Evolutionary conservation across 2,113 vertebrate species (phyloP).

Genomic region (Aleadryas rufinucha): DNA sequence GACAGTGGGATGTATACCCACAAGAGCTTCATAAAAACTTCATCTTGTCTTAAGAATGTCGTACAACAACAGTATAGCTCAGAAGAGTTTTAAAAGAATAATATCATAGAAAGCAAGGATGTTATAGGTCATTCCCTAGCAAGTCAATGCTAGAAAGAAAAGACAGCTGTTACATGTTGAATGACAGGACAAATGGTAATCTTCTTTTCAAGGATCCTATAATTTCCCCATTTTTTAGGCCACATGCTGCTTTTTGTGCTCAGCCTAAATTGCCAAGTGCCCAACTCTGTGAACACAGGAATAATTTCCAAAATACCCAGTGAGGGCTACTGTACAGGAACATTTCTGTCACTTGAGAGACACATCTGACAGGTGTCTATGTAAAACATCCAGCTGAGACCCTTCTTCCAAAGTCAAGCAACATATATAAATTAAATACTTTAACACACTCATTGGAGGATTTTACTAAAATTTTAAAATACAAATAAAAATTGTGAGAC

Average conservation of each 20-base stretch:
- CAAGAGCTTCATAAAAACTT: not conserved
- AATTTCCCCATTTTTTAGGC: not conserved
- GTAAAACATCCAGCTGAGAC: not conserved
- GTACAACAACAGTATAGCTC: not conserved
- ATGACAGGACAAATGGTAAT: not conserved
- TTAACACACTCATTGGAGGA: not conserved
- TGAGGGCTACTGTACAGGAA: not conserved
- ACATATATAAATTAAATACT: not conserved
- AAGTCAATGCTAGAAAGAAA: not conserved
- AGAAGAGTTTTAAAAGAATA: not conserved
- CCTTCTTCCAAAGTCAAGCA: not conserved
- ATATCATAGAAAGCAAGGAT: not conserved
- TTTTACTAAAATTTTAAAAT: not conserved
- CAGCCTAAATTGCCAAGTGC: fast-evolving
- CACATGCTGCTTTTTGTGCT: not conserved
- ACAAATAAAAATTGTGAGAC: not conserved
- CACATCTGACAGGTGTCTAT: not conserved
- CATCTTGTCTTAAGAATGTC: not conserved
- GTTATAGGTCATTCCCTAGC: not conserved
- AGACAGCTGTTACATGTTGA: not conserved
- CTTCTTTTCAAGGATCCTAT: not conserved
- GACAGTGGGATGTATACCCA: not conserved
- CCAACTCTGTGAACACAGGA: not conserved
- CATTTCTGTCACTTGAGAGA: not conserved
- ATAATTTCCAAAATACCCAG: not conserved